Percentiles rank a stretch among this genome's conserved stretches.
phyloP scores from a whole-genome alignment of 2,888 invertebrate species.

The Agriopis marginaria region DNA sequence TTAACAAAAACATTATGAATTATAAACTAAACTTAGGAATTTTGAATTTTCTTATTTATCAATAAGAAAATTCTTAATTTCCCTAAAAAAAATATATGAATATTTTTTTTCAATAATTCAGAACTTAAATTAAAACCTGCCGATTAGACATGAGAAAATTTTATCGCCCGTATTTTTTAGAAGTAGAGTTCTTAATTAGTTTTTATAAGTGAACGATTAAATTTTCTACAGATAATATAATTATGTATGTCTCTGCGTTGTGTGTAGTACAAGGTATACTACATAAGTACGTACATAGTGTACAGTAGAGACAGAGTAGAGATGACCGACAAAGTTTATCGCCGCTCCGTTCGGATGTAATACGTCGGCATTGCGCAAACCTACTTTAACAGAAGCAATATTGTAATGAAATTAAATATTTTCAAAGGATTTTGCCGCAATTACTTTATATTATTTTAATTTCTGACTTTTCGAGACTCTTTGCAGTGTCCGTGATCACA shows the following conservation, averaged over 20 bases:
- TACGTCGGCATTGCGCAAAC: slow-evolving; percentile 81
- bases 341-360: slow-evolving; percentile 79
- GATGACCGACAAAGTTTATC: slow-evolving; percentile 84
- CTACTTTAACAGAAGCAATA: slow-evolving; percentile 51
- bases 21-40: no score
- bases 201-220: neutral
- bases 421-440: neutral
- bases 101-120: neutral
- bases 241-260: slow-evolving; percentile 8
- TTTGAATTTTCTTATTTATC: no score
- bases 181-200: no score
- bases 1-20: neutral
- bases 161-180: no score
- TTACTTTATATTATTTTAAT: neutral
- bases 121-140: neutral
- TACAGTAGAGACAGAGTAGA: slow-evolving; percentile 40
- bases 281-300: slow-evolving; percentile 28
- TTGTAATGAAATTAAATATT: slow-evolving; percentile 10
- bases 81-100: no score
- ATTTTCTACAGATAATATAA: slow-evolving; percentile 8
- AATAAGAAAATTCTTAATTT: no score
- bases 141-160: no score
- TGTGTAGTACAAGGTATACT: slow-evolving; percentile 5
- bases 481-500: no score
- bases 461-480: no score